Conservation (phyloP, 2,888 invertebrate species). For the Diploptera punctata region DNA sequence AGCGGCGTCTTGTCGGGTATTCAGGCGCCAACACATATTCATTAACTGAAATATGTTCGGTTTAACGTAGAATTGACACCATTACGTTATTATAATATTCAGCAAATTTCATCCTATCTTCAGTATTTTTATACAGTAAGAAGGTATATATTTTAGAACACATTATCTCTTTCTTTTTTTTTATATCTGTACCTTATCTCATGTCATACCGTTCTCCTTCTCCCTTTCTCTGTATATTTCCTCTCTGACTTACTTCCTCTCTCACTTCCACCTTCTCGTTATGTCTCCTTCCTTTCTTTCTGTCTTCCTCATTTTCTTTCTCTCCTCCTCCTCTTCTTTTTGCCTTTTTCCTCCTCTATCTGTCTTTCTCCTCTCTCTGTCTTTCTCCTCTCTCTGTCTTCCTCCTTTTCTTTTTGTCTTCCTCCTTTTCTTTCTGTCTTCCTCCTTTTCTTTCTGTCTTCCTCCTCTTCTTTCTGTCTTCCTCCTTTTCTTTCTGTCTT, state of each 20-base stretch:
- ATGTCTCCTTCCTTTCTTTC: not conserved
- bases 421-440: not conserved
- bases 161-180: not conserved
- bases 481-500: not conserved
- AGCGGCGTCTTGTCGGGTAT: too few relatives aligned
- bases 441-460: not conserved
- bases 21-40: too few relatives aligned
- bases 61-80: too few relatives aligned
- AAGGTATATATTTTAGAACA: too few relatives aligned
- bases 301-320: too few relatives aligned
- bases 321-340: not conserved
- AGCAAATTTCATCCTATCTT: too few relatives aligned
- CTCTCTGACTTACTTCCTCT: not conserved
- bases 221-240: not conserved
- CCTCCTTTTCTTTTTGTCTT: not conserved
- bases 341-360: not conserved
- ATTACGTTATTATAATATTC: too few relatives aligned
- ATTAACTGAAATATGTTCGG: too few relatives aligned
- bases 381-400: not conserved
- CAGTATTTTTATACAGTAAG: too few relatives aligned
- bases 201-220: not conserved
- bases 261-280: not conserved
- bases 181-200: not conserved
- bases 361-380: not conserved
- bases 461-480: slow-evolving; percentile 25